Evolutionary conservation across 2,113 vertebrate species (phyloP), one percentile per base, ranked within the genome.

Genomic region (Xenopus laevis): DNA sequence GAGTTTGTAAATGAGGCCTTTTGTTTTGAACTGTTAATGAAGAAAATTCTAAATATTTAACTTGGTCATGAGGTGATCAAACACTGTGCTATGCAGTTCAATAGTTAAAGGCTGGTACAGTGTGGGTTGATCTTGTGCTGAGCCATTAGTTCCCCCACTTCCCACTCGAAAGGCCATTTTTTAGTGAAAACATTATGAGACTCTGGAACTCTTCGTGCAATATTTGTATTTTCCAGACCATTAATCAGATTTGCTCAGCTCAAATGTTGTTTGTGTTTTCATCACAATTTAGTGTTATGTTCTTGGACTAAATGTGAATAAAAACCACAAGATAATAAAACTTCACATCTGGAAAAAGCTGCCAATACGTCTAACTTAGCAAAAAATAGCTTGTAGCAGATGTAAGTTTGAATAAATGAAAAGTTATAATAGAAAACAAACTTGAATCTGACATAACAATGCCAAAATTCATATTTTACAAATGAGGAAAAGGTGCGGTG

Each of bases 321-420:
- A 23, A 27, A 23, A 60, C 58, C 58, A 60, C 58, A 60, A 60
- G 20, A 60, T 27, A 60, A 60, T 60, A 21, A 60, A 60, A 60
- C 20, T 60, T 21, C 11, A 60, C 58, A 21, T 60, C 58, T 60
- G 58, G 21, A 60, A 60, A 27, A 21, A 60, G 21, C 18, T 60
- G 58, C 21, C 18, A 60, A 5, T 9, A 23, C 13, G 20, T 8
- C 18, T 13, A 60, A 60, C 55, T 10, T 18, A 58, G 33, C 47
- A 50, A 50, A 50, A 50, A 50, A 50, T 23, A 60, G 9, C 11
- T n/a, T 60, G 21, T 27, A 60, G 58, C 58, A 60, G 58, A 60
- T 60, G 58, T 21, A 27, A 27, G 13, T 27, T 18, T 60, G 21
- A 27, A 60, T 23, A 60, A 23, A 23, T 60, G 58, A 20, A 60